Base-by-base conservation (phyloP, 2,113 vertebrate species). In the Cololabis saira region DNA sequence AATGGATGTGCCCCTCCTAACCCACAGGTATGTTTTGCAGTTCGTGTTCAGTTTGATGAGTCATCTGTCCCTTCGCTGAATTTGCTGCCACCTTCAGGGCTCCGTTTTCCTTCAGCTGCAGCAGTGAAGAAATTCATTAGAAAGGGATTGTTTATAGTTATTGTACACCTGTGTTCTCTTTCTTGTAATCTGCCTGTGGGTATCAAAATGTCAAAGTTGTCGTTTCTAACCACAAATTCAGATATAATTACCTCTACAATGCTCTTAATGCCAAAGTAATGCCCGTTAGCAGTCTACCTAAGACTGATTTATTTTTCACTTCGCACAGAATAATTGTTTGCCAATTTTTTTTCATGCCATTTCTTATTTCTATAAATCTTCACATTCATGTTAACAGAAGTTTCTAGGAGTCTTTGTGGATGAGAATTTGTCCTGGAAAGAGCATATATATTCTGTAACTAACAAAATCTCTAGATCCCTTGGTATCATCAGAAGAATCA, bases 21-120 rank as follows among this genome's bases (percentile, higher is more conserved):
- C 33, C 33, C 33, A 37, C 33, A 37, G 5, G 2, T 11, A 37
- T 37, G 10, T 9, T 37, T 37, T 37, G 33, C 33, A 37, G 11
- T 53, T 72, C 51, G 40, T 54, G 16, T 8, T 59, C 61, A 62
- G 41, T 61, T 78, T 74, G 62, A 78, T 73, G 61, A 76, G 61
- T 76, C 62, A 66, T 73, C 67, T 54, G 45, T 58, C 19, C 12
- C 7, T 67, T 44, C 54, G 40, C 61, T 61, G 66, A 42, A 27
- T 45, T 49, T 12, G 21, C 30, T 18, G 9, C 56, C 51, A 61
- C 67, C 42, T 66, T 55, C 40, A 67, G 52, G 50, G 10, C 18
- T 47, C 43, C 4, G 22, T 49, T 52, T 69, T 21, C 54, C 5
- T 1, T 61, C 59, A 45, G 64, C 61, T 68, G 18, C 19, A 76